Percentiles rank a stretch among this genome's conserved stretches.
Evolutionary conservation across 2,113 vertebrate species (phyloP).

Genomic region (Thinocorus orbignyianus): DNA sequence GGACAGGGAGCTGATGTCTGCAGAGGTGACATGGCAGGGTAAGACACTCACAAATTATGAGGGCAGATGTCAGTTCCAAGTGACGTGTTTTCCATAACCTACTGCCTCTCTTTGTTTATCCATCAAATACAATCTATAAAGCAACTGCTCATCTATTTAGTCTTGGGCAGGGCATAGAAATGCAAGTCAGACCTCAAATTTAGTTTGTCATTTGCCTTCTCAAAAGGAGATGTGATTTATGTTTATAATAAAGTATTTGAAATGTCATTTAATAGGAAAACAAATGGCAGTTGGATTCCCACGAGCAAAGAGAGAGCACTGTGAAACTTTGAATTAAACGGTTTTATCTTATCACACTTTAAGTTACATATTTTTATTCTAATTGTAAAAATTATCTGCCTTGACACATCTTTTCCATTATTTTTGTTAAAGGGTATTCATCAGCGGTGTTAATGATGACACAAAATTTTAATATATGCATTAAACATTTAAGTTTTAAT

Average conservation of each 20-base stretch:
- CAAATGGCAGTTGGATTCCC: constrained; percentile 72
- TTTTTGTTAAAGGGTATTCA: constrained; percentile 78
- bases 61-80: constrained; percentile 75
- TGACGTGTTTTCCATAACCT: constrained; percentile 64
- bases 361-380: constrained; percentile 76
- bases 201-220: constrained; percentile 75
- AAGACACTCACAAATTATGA: constrained; percentile 61
- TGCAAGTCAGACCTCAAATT: constrained; percentile 72
- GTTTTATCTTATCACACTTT: constrained; percentile 72
- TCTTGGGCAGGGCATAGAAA: constrained; percentile 58
- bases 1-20: constrained; percentile 63
- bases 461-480: constrained; percentile 83
- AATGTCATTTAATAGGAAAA: constrained; percentile 81
- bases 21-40: constrained; percentile 52
- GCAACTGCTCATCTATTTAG: constrained; percentile 71
- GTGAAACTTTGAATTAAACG: constrained; percentile 68
- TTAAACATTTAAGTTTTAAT: constrained; percentile 88
- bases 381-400: constrained; percentile 82
- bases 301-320: constrained; percentile 21
- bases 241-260: constrained; percentile 80
- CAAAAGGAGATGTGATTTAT: constrained; percentile 80
- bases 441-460: constrained; percentile 81
- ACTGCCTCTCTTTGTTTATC: constrained; percentile 73
- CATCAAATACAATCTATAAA: constrained; percentile 73
- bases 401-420: constrained; percentile 74